Conservation (phyloP, 2,797 vertebrate genomes). For the Rhodeus uyekii region DNA sequence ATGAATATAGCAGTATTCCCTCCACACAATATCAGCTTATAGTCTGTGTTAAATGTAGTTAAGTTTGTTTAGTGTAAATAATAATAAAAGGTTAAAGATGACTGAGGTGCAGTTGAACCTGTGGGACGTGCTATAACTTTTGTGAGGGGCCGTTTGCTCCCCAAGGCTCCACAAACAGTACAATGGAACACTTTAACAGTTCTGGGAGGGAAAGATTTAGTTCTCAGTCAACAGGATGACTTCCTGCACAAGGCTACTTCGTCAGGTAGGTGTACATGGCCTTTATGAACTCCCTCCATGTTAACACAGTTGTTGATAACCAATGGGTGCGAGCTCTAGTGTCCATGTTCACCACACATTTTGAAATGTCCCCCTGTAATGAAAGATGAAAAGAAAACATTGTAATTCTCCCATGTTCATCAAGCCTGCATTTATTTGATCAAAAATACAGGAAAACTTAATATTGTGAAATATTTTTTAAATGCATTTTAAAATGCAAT, state of each 20-base stretch:
- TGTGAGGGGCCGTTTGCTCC: not conserved
- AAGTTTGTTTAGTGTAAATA: no score
- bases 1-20: not conserved
- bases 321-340: conserved; percentile 81
- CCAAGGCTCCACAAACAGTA: not conserved
- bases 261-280: conserved; percentile 87
- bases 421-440: not conserved
- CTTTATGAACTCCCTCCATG: conserved; percentile 89
- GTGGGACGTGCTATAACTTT: not conserved
- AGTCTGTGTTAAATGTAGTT: no score
- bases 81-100: not conserved
- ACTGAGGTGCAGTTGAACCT: conserved; percentile 15
- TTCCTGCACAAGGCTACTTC: conserved; percentile 81
- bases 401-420: not conserved
- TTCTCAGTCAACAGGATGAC: not conserved
- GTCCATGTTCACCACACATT: conserved; percentile 89
- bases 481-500: not conserved
- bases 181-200: conserved; percentile 8
- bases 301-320: conserved; percentile 82
- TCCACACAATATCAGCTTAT: not conserved
- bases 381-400: not conserved
- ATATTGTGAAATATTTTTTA: not conserved
- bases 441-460: not conserved
- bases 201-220: not conserved
- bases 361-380: conserved; percentile 81